Conservation (phyloP, 2,888 invertebrate species). For the Papilio gigon region DNA sequence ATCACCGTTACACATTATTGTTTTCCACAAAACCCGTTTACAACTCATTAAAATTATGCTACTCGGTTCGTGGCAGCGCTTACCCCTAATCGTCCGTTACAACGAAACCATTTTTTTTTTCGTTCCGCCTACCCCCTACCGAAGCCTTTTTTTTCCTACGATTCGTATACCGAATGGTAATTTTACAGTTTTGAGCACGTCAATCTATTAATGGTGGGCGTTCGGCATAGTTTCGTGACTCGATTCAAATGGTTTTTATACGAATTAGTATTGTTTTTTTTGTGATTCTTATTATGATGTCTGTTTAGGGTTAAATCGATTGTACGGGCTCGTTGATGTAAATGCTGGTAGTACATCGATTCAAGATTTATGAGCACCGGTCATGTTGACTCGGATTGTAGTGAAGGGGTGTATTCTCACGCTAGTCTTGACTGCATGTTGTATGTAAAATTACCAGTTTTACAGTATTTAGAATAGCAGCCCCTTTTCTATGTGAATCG, state of each 20-base stretch:
- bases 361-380: slow-evolving; percentile 40
- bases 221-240: slow-evolving; percentile 74
- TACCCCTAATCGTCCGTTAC: slow-evolving; percentile 61
- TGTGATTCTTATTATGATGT: slow-evolving; percentile 47
- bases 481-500: not conserved
- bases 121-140: slow-evolving; percentile 35
- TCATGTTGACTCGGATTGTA: not conserved
- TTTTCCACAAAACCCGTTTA: slow-evolving; percentile 52
- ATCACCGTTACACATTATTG: slow-evolving; percentile 40
- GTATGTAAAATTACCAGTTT: not conserved
- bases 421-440: not conserved
- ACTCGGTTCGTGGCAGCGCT: slow-evolving; percentile 61
- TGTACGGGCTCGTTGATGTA: slow-evolving; percentile 53
- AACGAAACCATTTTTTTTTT: slow-evolving; percentile 59
- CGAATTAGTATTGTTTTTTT: slow-evolving; percentile 59
- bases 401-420: slow-evolving; percentile 1
- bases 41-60: slow-evolving; percentile 69
- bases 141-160: slow-evolving; percentile 59
- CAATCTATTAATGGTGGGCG: slow-evolving; percentile 76
- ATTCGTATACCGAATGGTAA: slow-evolving; percentile 72
- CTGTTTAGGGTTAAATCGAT: slow-evolving; percentile 37
- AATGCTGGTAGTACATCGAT: slow-evolving; percentile 44
- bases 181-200: slow-evolving; percentile 81
- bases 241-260: slow-evolving; percentile 54
- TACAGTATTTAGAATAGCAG: not conserved